Evolutionary conservation across 2,113 vertebrate genomes (phyloP).

Genomic region (Illadopsis cleaveri): DNA sequence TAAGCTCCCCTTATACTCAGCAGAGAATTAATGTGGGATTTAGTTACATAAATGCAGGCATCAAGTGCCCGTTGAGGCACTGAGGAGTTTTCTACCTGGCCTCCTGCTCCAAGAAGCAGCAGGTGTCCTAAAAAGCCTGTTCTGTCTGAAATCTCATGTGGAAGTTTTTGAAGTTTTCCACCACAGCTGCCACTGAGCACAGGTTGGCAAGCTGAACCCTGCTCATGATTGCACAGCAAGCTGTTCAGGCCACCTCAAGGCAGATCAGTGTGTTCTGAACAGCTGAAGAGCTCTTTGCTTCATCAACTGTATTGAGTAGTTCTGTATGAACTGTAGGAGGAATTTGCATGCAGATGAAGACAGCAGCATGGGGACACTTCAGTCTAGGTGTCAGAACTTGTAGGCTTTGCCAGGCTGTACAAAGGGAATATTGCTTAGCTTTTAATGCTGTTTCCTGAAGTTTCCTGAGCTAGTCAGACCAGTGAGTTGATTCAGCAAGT

Average conservation of each 20-base stretch:
- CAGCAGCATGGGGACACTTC: not conserved
- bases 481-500: not conserved
- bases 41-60: conserved; percentile 7
- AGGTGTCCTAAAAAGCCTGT: not conserved
- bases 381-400: not conserved
- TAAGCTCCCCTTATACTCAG: not conserved
- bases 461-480: not conserved
- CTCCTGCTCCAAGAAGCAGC: not conserved
- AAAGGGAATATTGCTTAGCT: not conserved
- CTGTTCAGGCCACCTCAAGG: not conserved
- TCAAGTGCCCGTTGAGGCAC: not conserved
- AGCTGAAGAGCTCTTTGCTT: not conserved
- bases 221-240: not conserved
- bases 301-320: not conserved
- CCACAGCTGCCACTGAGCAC: not conserved
- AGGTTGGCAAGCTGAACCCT: not conserved
- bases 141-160: not conserved
- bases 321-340: not conserved
- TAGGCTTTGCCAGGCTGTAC: not conserved
- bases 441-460: not conserved
- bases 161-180: not conserved
- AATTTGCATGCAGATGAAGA: not conserved
- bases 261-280: not conserved
- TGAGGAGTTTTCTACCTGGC: not conserved
- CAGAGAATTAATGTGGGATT: not conserved